Percentiles rank a stretch among this genome's conserved stretches.
Evolutionary conservation across 2,113 vertebrate genomes (phyloP).

Genomic region (Corapipo altera): DNA sequence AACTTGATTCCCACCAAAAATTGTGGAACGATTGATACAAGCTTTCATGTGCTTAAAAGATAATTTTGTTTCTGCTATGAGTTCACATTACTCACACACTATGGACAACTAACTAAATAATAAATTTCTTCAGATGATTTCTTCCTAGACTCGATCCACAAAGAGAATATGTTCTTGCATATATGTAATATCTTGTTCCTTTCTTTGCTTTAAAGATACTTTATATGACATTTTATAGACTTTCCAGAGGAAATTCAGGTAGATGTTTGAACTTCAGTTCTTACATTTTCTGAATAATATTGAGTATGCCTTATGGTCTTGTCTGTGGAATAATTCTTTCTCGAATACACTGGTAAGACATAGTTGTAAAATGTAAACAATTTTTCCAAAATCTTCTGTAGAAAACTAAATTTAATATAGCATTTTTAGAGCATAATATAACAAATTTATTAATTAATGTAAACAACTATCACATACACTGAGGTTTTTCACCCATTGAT

Average conservation of each 20-base stretch:
- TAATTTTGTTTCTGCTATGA: background rate
- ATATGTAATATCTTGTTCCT: background rate
- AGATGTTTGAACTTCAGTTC: background rate
- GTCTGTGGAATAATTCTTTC: background rate
- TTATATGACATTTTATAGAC: background rate
- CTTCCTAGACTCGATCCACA: background rate
- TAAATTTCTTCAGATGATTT: background rate
- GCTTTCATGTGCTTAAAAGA: background rate
- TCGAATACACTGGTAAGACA: background rate
- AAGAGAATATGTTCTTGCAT: background rate
- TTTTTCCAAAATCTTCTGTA: background rate
- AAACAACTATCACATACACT: background rate
- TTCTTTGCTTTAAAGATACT: background rate
- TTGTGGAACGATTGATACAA: background rate
- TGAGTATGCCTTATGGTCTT: background rate
- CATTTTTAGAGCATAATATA: background rate
- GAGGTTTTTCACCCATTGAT: background rate
- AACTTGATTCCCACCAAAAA: background rate
- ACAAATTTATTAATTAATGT: background rate
- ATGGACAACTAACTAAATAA: background rate
- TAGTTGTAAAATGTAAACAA: background rate
- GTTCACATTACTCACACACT: background rate
- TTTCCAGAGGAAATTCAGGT: background rate
- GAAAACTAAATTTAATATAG: background rate
- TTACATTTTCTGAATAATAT: background rate